Evolutionary conservation across 2,888 invertebrate species (phyloP).

Genomic region (Hydroisotoma schaefferi): DNA sequence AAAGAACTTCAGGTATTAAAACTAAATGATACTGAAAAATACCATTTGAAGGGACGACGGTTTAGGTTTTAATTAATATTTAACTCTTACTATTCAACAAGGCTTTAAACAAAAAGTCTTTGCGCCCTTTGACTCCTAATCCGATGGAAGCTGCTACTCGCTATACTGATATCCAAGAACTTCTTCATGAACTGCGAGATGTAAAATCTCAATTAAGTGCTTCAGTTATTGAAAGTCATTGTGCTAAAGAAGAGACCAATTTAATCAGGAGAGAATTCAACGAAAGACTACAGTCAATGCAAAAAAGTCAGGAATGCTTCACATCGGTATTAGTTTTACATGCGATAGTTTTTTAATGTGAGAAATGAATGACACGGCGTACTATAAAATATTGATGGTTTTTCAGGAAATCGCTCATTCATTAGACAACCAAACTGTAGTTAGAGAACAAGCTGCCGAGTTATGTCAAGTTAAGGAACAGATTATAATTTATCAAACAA

Average conservation of each 20-base stretch:
- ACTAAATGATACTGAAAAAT: not conserved
- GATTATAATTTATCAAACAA: constrained; percentile 38
- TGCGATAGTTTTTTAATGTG: not conserved
- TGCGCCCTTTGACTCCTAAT: not conserved
- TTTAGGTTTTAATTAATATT: too few species aligned
- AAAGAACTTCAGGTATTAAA: constrained; percentile 27
- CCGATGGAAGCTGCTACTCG: constrained; percentile 8
- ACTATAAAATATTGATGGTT: not conserved
- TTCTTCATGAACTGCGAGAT: constrained; percentile 36
- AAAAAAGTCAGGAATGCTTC: constrained; percentile 42
- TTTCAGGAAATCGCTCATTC: constrained; percentile 26
- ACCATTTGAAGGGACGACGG: not conserved
- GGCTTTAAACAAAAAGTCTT: too few species aligned
- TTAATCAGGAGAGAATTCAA: constrained; percentile 38
- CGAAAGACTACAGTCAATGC: constrained; percentile 37
- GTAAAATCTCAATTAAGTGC: constrained; percentile 39
- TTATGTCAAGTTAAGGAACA: constrained; percentile 36
- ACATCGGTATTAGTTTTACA: constrained; percentile 33
- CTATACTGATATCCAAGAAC: constrained; percentile 36
- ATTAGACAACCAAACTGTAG: constrained; percentile 33
- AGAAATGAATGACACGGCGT: not conserved
- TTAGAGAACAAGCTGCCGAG: constrained; percentile 42
- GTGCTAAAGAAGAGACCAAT: constrained; percentile 39
- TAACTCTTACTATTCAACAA: not conserved
- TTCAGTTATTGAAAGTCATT: constrained; percentile 37